Percentiles rank a stretch among this genome's conserved stretches.
Evolutionary conservation across 2,888 invertebrate species (phyloP).

Genomic region (Saturnia japonica): DNA sequence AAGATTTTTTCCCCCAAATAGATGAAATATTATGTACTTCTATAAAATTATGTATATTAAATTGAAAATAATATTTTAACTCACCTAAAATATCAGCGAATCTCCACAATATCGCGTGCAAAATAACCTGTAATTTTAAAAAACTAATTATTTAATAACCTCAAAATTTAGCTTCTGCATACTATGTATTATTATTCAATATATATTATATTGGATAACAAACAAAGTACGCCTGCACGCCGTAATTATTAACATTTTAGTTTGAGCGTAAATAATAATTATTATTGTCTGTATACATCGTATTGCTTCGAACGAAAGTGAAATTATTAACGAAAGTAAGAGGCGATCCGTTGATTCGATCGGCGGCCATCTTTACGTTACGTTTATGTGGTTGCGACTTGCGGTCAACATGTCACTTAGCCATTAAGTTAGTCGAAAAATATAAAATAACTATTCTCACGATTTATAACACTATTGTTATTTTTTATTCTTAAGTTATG

Average conservation of each 20-base stretch:
- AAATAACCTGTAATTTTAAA: slow-evolving; percentile 52
- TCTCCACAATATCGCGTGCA: slow-evolving; percentile 37
- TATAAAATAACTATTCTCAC: slow-evolving; percentile 1
- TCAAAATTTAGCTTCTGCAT: slow-evolving; percentile 30
- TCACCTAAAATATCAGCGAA: slow-evolving; percentile 53
- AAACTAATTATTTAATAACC: slow-evolving; percentile 23
- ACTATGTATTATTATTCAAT: neutral
- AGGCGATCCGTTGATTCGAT: slow-evolving; percentile 52
- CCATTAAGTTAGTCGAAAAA: slow-evolving; percentile 27
- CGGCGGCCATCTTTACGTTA: slow-evolving; percentile 55
- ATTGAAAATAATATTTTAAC: slow-evolving; percentile 19
- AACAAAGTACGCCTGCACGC: neutral
- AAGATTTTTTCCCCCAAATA: neutral
- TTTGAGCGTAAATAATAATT: slow-evolving; percentile 35
- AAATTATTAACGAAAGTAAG: slow-evolving; percentile 73
- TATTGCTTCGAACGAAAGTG: slow-evolving; percentile 72
- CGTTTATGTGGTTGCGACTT: slow-evolving; percentile 44
- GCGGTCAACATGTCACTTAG: slow-evolving; percentile 32
- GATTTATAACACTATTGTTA: neutral
- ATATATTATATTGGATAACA: neutral
- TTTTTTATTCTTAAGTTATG: neutral
- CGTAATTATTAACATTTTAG: neutral
- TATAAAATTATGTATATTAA: neutral
- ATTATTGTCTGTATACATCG: slow-evolving; percentile 41
- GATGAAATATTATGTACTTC: neutral